These are phyloP conservation scores for Denticeps clupeoides DNA, from an alignment of 2,797 vertebrate genomes.

Conservation along the genomic window DNA sequence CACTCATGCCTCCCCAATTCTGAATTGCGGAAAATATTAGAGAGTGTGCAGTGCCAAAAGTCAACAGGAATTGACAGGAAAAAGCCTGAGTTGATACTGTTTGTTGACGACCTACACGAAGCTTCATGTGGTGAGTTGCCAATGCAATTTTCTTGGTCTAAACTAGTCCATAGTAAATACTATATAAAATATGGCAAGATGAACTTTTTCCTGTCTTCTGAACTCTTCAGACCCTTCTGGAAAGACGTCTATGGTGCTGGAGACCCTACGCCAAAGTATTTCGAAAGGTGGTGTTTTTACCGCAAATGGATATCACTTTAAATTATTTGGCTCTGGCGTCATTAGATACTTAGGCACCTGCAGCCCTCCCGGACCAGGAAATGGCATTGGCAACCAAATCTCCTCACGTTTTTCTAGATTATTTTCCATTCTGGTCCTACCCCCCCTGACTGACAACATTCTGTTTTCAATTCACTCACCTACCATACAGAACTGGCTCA, in stretches of 20 bases:
- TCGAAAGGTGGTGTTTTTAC: constrained; percentile 48
- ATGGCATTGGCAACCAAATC: constrained; percentile 27
- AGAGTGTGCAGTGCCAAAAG: constrained; percentile 20
- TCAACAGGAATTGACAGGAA: constrained; percentile 4
- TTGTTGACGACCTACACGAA: constrained; percentile 46
- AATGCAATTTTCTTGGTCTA: background rate
- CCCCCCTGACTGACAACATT: constrained; percentile 40
- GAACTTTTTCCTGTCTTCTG: background rate
- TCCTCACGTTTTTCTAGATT: constrained; percentile 63
- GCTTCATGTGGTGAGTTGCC: constrained; percentile 42
- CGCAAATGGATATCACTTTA: constrained; percentile 42
- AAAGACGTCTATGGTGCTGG: constrained; percentile 54
- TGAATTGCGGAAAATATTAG: constrained; percentile 51
- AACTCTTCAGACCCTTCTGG: constrained; percentile 50
- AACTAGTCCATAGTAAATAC: background rate
- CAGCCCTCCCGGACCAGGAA: constrained; percentile 36
- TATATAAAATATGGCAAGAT: background rate
- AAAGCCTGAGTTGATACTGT: constrained; percentile 37
- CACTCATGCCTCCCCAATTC: constrained; percentile 42
- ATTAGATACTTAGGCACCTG: constrained; percentile 62
- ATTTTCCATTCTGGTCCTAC: constrained; percentile 65
- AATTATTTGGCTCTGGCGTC: constrained; percentile 34
- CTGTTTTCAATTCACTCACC: constrained; percentile 60
- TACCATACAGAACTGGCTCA: constrained; percentile 59
- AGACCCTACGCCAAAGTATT: constrained; percentile 67